Evolutionary conservation across 2,797 vertebrate species (phyloP).

Genomic region (Ceyx erithaca): DNA sequence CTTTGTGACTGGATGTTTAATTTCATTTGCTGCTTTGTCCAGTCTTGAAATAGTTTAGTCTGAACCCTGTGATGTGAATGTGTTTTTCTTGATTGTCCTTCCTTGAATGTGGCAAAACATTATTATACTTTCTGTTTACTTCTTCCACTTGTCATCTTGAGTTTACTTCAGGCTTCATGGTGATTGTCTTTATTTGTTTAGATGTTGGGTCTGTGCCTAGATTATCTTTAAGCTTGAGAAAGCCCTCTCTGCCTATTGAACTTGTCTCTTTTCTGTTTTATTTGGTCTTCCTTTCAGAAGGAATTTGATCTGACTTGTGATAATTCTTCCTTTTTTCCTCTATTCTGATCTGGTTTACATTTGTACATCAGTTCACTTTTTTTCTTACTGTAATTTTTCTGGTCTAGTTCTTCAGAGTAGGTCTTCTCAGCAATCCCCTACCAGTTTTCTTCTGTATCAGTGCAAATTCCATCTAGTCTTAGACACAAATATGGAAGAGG

Average conservation of each 20-base stretch:
- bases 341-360: slow-evolving; percentile 6
- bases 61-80: not conserved
- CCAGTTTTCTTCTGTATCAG: not conserved
- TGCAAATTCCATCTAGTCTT: not conserved
- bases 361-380: not conserved
- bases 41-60: not conserved
- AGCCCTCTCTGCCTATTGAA: not conserved
- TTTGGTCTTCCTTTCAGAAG: not conserved
- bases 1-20: not conserved
- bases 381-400: not conserved
- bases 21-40: not conserved
- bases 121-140: not conserved
- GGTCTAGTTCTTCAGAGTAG: not conserved
- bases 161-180: not conserved
- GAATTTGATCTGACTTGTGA: not conserved
- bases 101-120: not conserved
- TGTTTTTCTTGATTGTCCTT: not conserved
- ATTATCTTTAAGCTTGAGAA: not conserved
- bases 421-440: not conserved
- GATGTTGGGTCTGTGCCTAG: not conserved
- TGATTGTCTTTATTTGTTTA: not conserved
- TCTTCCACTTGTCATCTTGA: not conserved
- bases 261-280: not conserved
- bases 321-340: slow-evolving; percentile 14
- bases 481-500: not conserved